Evolutionary conservation across 2,888 invertebrate genomes (phyloP).

Genomic region (Alloplasta piceator): DNA sequence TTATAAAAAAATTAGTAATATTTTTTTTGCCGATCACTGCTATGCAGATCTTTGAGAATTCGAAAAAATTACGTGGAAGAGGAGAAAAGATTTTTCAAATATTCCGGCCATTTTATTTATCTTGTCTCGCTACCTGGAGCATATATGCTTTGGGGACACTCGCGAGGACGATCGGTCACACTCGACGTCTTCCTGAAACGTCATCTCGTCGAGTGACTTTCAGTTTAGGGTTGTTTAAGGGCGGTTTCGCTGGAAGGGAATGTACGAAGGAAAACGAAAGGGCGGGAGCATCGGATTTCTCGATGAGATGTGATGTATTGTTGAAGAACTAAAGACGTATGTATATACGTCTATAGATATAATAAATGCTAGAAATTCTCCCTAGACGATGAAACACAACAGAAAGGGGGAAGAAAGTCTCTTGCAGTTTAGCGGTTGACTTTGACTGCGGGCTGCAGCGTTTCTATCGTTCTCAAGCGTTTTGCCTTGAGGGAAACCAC

Average conservation of each 20-base stretch:
- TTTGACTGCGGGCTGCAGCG: conserved; percentile 37
- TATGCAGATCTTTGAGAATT: too few species aligned
- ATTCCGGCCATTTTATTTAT: conserved; percentile 27
- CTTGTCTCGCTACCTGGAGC: conserved; percentile 25
- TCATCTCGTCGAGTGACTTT: conserved; percentile 76
- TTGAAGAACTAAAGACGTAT: not conserved
- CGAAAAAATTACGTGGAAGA: too few species aligned
- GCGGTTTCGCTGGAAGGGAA: conserved; percentile 69
- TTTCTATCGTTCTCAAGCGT: conserved; percentile 36
- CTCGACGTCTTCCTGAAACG: conserved; percentile 76
- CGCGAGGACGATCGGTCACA: conserved; percentile 79
- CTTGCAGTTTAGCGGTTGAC: conserved; percentile 60
- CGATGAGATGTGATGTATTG: conserved; percentile 18
- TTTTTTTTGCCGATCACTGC: too few species aligned
- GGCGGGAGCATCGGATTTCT: conserved; percentile 54
- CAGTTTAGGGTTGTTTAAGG: conserved; percentile 79
- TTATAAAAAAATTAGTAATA: too few species aligned
- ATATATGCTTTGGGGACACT: conserved; percentile 58
- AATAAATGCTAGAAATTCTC: conserved; percentile 11
- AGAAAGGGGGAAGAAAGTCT: conserved; percentile 35
- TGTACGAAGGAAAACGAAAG: conserved; percentile 39
- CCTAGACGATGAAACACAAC: conserved; percentile 36
- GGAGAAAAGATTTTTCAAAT: too few species aligned
- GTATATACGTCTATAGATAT: not conserved
- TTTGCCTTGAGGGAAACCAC: conserved; percentile 55